Evolutionary conservation across 2,888 invertebrate species (phyloP), one percentile per base, ranked within the genome.

Genomic region (Macrophya alboannulata): DNA sequence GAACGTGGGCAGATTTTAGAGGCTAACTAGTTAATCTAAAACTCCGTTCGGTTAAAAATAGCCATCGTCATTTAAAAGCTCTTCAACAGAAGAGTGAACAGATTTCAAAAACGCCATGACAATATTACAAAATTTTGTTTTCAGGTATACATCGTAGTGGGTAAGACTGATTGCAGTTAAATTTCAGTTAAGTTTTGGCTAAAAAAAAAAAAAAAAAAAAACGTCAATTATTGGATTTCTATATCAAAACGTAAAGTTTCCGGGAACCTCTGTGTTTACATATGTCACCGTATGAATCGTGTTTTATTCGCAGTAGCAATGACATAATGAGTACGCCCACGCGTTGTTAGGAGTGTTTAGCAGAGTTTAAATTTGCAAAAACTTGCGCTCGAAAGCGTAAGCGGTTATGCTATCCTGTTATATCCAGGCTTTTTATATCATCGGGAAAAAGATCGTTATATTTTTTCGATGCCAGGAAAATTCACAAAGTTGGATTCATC

Each of bases 291-390:
- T 21, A 10, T 10, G 81, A 81, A 81, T 62, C 62, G 62, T 40
- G 17, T 51, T 62, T 59, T 62, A 62, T 62, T 43, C 81, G 9
- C 10, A 40, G 21, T 81, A 62, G 21, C 45, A 81, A 43, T 81
- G 81, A 21, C 62, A 81, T 81, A 81, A 81, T 40, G 81, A 65
- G 55, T 17, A 25, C 55, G 37, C 77, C 51, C 55, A 51, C 77
- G 37, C 74, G 45, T 45, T 55, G 17, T 77, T 77, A 25, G 51
- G 51, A 77, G 17, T 31, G 31, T 55, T 55, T 51, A 55, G 31
- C 25, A n/a, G 55, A 72, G 3, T 77, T 55, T 17, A 51, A 55
- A 17, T 51, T 31, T 17, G 31, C 37, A 55, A 55, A 77, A 9
- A 25, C 43, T 31, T 51, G 9, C 77, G 51, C 6, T 77, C 37